phyloP scores from a whole-genome alignment of 2,888 invertebrate species.

The Drosophila meridiana region DNA sequence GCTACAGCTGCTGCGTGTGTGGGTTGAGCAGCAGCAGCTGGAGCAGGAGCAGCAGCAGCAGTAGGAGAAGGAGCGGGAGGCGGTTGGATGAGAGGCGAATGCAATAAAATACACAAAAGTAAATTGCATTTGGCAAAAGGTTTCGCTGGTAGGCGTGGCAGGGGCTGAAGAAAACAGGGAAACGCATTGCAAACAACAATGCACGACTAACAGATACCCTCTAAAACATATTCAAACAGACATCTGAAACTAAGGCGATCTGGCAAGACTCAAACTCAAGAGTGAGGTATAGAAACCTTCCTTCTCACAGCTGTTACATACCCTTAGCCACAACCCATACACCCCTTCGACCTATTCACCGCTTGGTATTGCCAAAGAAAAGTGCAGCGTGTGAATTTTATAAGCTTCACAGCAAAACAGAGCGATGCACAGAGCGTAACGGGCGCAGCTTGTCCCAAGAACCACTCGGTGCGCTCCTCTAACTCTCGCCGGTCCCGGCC shows the following conservation, averaged over 20 bases:
- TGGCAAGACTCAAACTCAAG: not conserved
- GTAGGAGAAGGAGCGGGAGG: not conserved
- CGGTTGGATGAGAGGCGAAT: slow-evolving; percentile 1
- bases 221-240: not conserved
- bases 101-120: slow-evolving; percentile 66
- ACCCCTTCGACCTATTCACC: not conserved
- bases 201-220: not conserved
- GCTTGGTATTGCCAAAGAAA: slow-evolving; percentile 7
- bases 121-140: slow-evolving; percentile 70
- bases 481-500: not conserved
- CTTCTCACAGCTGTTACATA: not conserved
- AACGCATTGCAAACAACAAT: not conserved
- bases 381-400: slow-evolving; percentile 74
- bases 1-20: slow-evolving; percentile 26
- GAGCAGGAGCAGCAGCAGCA: not conserved
- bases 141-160: slow-evolving; percentile 7
- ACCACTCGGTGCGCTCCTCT: not conserved
- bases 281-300: not conserved
- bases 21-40: not conserved
- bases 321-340: not conserved
- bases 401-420: slow-evolving; percentile 52
- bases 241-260: not conserved
- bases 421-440: slow-evolving; percentile 39
- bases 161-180: slow-evolving; percentile 2
- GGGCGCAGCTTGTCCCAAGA: slow-evolving; percentile 16